Conservation (phyloP, 2,113 vertebrate genomes). For the cattle (Bos taurus) region ARS-UCD2.0 NC_037350.1:50976001-50976500, state of each 20-base stretch:
- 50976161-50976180: background rate
- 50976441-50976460: background rate
- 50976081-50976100: background rate
- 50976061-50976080: background rate
- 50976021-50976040: background rate
- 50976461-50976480: background rate
- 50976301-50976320: background rate
- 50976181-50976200: background rate
- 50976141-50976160: no score
- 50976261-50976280: background rate
- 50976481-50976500: background rate
- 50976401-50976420: background rate
- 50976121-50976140: background rate
- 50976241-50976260: background rate
- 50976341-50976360: background rate
- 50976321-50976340: background rate
- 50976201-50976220: background rate
- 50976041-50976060: background rate
- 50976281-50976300: background rate
- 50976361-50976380: background rate
- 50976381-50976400: no score
- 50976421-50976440: background rate
- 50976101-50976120: accelerated
- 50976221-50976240: background rate
- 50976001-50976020: background rate